A percentile compares a stretch with the other conserved stretches of the same genome.
Conservation (phyloP, 2,113 vertebrate species). For the Neogobius melanostomus region DNA sequence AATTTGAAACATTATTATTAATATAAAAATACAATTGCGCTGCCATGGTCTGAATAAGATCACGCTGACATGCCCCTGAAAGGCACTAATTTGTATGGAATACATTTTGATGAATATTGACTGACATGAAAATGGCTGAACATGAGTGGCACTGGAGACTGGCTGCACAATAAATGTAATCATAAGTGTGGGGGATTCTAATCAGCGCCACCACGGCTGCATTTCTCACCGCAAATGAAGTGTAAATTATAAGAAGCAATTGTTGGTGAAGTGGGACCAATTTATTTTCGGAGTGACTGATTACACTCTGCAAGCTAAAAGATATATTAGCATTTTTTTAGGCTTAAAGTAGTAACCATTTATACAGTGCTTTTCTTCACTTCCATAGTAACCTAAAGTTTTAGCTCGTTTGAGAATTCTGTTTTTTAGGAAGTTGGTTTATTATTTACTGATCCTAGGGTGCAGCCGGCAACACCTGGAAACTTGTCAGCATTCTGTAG, state of each 20-base stretch:
- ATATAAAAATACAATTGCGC: not conserved
- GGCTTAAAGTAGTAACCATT: not conserved
- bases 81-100: conserved; percentile 39
- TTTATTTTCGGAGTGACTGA: conserved; percentile 21
- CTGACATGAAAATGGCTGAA: conserved; percentile 28
- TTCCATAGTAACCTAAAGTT: not conserved
- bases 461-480: no score
- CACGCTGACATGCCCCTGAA: conserved; percentile 21
- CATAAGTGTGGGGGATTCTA: conserved; percentile 23
- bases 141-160: conserved; percentile 23
- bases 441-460: no score
- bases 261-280: conserved; percentile 21
- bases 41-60: conserved; percentile 13
- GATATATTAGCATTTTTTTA: not conserved
- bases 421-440: no score
- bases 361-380: not conserved
- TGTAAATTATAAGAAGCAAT: conserved; percentile 18
- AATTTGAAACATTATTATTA: not conserved
- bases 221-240: conserved; percentile 16
- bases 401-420: not conserved
- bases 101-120: conserved; percentile 37
- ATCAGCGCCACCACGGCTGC: conserved; percentile 29
- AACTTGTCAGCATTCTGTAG: no score
- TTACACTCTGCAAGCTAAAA: conserved; percentile 17
- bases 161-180: conserved; percentile 32